Base-by-base conservation (phyloP, 1,140 invertebrate species). In the Penaeus chinensis region DNA sequence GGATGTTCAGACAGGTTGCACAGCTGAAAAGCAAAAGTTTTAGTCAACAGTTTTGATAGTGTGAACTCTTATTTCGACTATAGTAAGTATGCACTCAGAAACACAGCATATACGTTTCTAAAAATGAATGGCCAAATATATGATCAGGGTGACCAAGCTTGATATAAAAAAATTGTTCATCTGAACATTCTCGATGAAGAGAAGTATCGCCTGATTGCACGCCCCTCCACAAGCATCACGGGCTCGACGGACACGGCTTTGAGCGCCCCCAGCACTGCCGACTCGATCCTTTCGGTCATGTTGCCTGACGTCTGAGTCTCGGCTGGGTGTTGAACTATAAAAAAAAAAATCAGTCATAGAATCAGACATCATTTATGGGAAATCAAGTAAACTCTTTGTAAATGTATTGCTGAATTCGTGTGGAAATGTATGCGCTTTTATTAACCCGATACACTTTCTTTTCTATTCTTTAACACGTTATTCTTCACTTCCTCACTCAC, bases 1-100 rank as follows among this genome's bases (percentile, higher is more conserved):
- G 32, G 60, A 65, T 89, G 71, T 18, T 54, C 61, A 19, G 77
- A 42, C 24, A 89, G 71, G 84, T 89, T 66, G 32, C 88, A 89
- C 42, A 89, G 66, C 84, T 89, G 71, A 5, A 42, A 3, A 5
- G 20, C 20, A 19, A 27, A 24, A 7, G 11, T 18, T 13, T 37
- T 19, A n/a, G 27, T 20, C 24, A 19, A 74, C 19, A 11, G 71
- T 74, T 18, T 18, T 24, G 3, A 27, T 71, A 8, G 0, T 3
- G 42, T 74, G 5, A 22, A 13, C 69, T 27, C 8, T 13, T 37
- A 65, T 54, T 61, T 65, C 24, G 47, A 19, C 11, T 20, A 27
- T 0, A 61, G 4, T 37, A 1, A 27, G 22, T 54, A 54, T 54
- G 54, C 0, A 18, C 37, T 74, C 13, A 27, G 69, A 13, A 74